A percentile compares a stretch with the other conserved stretches of the same genome.
These are phyloP conservation scores for Scrobipalpa costella DNA, from an alignment of 2,888 invertebrate genomes.

Conservation along the genomic window DNA sequence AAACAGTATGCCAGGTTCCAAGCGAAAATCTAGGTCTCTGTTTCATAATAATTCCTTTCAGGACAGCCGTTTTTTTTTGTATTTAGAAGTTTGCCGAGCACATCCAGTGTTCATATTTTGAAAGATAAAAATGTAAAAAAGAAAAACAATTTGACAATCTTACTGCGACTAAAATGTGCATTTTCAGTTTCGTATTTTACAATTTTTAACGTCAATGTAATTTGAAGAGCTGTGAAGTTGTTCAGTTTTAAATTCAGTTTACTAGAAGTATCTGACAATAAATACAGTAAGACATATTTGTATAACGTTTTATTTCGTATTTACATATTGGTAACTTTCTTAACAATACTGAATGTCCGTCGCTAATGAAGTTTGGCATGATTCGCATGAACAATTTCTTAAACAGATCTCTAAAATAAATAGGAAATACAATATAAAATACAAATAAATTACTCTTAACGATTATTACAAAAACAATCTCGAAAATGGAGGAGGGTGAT, in stretches of 20 bases:
- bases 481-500: too few species aligned
- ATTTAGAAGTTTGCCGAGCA: too few species aligned
- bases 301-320: slow-evolving; percentile 23
- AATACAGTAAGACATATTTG: slow-evolving; percentile 15
- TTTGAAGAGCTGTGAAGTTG: not conserved
- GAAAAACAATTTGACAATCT: not conserved
- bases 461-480: not conserved
- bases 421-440: slow-evolving; percentile 22
- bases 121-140: too few species aligned
- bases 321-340: slow-evolving; percentile 20
- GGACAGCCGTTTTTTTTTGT: too few species aligned
- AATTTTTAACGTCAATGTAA: not conserved
- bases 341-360: slow-evolving; percentile 20
- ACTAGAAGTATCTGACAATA: not conserved
- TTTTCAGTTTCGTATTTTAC: not conserved
- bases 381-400: slow-evolving; percentile 7
- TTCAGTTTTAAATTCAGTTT: slow-evolving; percentile 3
- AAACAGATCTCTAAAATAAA: slow-evolving; percentile 24
- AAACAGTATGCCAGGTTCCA: too few species aligned
- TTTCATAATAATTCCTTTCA: too few species aligned
- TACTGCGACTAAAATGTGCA: not conserved
- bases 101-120: too few species aligned
- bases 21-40: too few species aligned
- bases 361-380: slow-evolving; percentile 21
- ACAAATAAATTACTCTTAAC: slow-evolving; percentile 10